Percentiles rank a stretch among this genome's conserved stretches.
These are phyloP conservation scores for Anas georgica DNA, from an alignment of 2,797 vertebrate species.

Conservation along the genomic window DNA sequence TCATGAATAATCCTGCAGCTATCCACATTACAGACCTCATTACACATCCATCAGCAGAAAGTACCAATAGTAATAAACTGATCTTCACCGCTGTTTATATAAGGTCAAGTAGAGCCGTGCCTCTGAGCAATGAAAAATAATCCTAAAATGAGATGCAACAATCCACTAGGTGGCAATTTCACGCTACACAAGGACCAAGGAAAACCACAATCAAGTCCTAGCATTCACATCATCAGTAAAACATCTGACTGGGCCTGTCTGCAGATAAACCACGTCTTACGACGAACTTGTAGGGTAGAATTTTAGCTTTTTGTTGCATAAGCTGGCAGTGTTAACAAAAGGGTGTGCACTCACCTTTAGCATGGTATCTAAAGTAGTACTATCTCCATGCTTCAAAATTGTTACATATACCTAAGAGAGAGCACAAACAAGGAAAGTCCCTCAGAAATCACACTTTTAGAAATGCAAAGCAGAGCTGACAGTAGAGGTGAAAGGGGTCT, in stretches of 20 bases:
- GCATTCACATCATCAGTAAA: background rate
- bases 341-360: constrained; percentile 85
- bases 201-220: accelerated
- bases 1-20: background rate
- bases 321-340: background rate
- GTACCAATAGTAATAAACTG: background rate
- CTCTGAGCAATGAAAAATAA: background rate
- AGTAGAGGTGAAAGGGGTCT: background rate
- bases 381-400: constrained; percentile 94
- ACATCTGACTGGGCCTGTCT: accelerated
- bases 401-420: constrained; percentile 91
- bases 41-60: background rate
- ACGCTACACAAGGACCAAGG: background rate
- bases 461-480: background rate
- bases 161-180: constrained; percentile 71
- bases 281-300: background rate
- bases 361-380: constrained; percentile 92
- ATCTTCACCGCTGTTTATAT: background rate
- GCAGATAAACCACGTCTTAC: background rate
- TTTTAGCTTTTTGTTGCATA: background rate
- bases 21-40: background rate
- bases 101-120: background rate
- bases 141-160: background rate
- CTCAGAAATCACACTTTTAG: background rate
- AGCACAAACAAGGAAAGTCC: background rate